phyloP scores from a whole-genome alignment of 2,113 vertebrate species.

The Cyphotilapia sp. region DNA sequence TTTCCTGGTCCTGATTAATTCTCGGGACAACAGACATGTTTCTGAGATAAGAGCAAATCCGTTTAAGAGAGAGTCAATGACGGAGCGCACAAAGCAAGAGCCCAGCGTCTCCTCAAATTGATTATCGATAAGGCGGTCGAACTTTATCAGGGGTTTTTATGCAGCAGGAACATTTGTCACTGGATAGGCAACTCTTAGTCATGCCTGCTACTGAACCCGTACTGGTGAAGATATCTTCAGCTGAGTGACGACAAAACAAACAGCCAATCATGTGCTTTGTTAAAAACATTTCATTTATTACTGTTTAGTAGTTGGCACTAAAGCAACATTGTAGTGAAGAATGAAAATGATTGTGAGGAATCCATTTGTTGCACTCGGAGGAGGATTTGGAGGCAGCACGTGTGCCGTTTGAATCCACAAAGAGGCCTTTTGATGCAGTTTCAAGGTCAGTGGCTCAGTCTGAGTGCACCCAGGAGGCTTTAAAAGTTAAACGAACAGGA shows the following conservation, averaged over 20 bases:
- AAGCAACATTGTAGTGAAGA: not conserved
- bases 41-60: not conserved
- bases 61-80: not conserved
- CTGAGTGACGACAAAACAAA: not conserved
- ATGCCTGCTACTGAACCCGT: not conserved
- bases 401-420: not conserved
- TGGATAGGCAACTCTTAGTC: not conserved
- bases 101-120: not conserved
- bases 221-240: not conserved
- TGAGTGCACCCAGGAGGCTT: not conserved
- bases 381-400: not conserved
- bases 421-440: slow-evolving; percentile 27
- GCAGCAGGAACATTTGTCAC: not conserved
- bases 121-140: not conserved
- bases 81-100: not conserved
- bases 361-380: not conserved
- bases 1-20: not conserved
- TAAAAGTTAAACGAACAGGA: not conserved
- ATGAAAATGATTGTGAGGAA: not conserved
- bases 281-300: not conserved
- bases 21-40: not conserved
- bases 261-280: not conserved
- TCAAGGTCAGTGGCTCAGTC: not conserved
- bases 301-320: not conserved
- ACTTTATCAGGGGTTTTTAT: not conserved